Percentiles rank a stretch among this genome's conserved stretches.
Conservation (phyloP, 1,140 invertebrate genomes). For the Rhizoglyphus robini region DNA sequence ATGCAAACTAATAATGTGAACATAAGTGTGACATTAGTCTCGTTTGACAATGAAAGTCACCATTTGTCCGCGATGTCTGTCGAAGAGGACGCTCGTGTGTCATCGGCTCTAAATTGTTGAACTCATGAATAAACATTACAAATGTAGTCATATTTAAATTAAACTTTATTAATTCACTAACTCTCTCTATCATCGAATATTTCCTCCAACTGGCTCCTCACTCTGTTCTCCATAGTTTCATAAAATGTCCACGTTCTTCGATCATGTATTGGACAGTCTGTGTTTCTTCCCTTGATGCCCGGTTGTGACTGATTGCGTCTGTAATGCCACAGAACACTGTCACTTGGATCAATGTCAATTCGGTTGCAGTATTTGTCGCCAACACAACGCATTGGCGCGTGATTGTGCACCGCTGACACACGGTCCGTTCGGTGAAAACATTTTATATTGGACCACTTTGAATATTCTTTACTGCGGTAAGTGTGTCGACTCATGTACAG, state of each 20-base stretch:
- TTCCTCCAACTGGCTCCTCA: neutral
- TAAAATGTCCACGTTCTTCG: neutral
- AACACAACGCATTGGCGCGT: slow-evolving; percentile 73
- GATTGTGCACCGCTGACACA: slow-evolving; percentile 76
- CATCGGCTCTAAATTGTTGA: no score
- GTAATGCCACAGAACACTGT: neutral
- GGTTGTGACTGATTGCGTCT: neutral
- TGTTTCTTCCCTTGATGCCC: neutral
- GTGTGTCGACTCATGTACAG: slow-evolving; percentile 88
- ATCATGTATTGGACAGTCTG: neutral
- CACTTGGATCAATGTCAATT: neutral
- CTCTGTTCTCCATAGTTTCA: neutral
- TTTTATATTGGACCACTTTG: slow-evolving; percentile 80
- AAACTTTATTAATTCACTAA: no score
- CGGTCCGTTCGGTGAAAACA: slow-evolving; percentile 80
- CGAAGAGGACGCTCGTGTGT: no score
- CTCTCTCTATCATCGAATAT: neutral
- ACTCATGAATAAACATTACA: no score
- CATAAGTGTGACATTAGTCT: no score
- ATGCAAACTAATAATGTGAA: no score
- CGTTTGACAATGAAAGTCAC: no score
- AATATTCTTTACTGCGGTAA: slow-evolving; percentile 70
- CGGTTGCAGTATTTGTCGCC: neutral
- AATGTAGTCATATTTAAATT: no score
- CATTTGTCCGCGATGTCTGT: no score